These are phyloP conservation scores for Gorsachius goisagi DNA, from an alignment of 2,113 vertebrate genomes.

Conservation along the genomic window DNA sequence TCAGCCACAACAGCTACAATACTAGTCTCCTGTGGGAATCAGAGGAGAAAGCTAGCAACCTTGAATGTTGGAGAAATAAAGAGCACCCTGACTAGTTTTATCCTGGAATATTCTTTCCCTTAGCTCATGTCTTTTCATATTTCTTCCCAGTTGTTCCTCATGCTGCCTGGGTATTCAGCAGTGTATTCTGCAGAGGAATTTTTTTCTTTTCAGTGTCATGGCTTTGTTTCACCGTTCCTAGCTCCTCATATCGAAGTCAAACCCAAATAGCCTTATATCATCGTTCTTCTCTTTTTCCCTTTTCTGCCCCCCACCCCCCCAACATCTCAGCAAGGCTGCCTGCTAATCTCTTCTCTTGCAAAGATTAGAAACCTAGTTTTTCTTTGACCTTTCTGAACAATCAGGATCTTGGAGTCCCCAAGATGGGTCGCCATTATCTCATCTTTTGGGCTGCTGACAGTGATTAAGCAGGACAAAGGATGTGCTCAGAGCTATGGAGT, in stretches of 20 bases:
- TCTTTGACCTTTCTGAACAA: conserved; percentile 63
- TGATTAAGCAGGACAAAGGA: conserved; percentile 53
- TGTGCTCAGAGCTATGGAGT: background rate
- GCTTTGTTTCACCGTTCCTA: background rate
- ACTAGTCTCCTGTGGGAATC: background rate
- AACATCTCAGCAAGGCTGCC: background rate
- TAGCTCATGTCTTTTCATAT: background rate
- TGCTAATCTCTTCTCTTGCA: conserved; percentile 48
- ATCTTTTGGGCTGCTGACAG: conserved; percentile 36
- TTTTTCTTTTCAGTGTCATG: background rate
- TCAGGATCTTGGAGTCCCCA: conserved; percentile 30
- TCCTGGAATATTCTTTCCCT: background rate
- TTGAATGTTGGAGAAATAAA: background rate
- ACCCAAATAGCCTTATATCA: background rate
- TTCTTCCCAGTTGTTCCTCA: background rate
- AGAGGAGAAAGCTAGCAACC: background rate
- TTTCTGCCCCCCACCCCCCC: fast-evolving
- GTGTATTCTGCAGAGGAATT: background rate
- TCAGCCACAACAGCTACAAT: background rate
- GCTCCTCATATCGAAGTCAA: background rate
- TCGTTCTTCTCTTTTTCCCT: background rate
- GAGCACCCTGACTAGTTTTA: background rate
- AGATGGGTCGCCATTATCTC: conserved; percentile 38
- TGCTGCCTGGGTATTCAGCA: background rate
- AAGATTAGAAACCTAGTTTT: conserved; percentile 48